Evolutionary conservation across 2,113 vertebrate species (phyloP), one percentile per base, ranked within the genome.

Genomic region (Chaetura pelagica): DNA sequence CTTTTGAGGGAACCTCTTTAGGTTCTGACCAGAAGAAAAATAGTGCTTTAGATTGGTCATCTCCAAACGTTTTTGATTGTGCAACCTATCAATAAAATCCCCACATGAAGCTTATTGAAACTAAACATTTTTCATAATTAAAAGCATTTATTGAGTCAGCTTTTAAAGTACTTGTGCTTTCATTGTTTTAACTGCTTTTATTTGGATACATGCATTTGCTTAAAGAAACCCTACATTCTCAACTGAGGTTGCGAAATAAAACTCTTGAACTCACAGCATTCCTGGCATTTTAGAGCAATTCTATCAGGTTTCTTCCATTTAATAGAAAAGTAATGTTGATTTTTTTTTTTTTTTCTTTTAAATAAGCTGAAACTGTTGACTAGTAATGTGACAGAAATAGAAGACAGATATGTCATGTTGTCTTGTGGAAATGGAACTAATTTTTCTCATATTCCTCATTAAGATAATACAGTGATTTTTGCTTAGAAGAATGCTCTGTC

Each of bases 381-480:
- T 79, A 66, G 27, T 58, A 79, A 74, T 21, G 7, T 44, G 66
- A 79, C 46, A 44, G 80, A 90, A 95, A 73, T 75, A 92, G 84
- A 89, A 90, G 54, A 35, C 42, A 64, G 62, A n/a, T 94, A 75
- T n/a, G 91, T 88, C 34, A 38, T 55, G 17, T 48, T 81, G 44
- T 88, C 35, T 49, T 32, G 55, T 19, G 42, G 38, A 84, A 92
- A 75, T 48, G 29, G 69, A 78, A 15, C 8, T 62, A 68, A 40
- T 80, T 88, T 84, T 90, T 78, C 54, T 90, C 0, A 0, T 91
- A 10, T 68, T 92, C 34, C 42, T 76, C 59, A 87, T 90, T 82
- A 73, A 87, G 82, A 55, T 73, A 84, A 72, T 66, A 6, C 0
- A 72, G 38, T 97, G 82, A 94, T 92, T 85, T 87, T 91, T 94